phyloP scores from a whole-genome alignment of 2,113 vertebrate species.

The Castor canadensis region DNA sequence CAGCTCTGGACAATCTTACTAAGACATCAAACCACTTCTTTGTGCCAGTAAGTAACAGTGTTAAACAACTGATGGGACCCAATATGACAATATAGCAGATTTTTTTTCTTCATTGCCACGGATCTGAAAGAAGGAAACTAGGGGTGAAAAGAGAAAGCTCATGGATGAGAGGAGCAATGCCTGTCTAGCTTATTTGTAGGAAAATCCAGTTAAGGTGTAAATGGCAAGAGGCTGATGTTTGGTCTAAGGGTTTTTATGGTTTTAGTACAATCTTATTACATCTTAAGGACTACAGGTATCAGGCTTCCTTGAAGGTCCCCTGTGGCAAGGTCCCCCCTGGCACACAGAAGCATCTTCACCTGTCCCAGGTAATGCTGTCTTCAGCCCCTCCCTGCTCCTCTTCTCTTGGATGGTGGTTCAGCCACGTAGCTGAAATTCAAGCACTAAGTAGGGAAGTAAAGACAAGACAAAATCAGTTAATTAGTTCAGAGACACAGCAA shows the following conservation, averaged over 20 bases:
- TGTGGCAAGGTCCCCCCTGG: neutral
- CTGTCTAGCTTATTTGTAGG: neutral
- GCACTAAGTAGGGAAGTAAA: constrained; percentile 37
- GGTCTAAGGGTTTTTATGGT: neutral
- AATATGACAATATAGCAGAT: neutral
- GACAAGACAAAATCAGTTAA: constrained; percentile 64
- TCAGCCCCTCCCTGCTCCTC: neutral
- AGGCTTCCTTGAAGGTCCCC: constrained; percentile 31
- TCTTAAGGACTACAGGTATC: neutral
- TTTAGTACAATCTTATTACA: neutral
- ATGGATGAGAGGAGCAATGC: too few species aligned
- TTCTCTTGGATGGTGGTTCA: neutral
- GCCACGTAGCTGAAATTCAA: constrained; percentile 53
- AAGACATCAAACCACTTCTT: neutral
- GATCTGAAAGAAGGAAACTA: neutral
- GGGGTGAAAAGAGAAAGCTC: neutral
- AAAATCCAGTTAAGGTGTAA: neutral
- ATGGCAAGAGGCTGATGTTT: neutral
- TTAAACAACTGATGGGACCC: neutral
- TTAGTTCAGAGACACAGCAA: neutral
- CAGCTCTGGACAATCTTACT: neutral
- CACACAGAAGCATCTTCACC: neutral
- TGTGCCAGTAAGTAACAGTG: neutral
- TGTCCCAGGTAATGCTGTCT: constrained; percentile 17
- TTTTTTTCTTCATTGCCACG: neutral